Percentiles rank a stretch among this genome's conserved stretches.
phyloP scores from a whole-genome alignment of 2,888 invertebrate genomes.

The Drosophila formosana region DNA sequence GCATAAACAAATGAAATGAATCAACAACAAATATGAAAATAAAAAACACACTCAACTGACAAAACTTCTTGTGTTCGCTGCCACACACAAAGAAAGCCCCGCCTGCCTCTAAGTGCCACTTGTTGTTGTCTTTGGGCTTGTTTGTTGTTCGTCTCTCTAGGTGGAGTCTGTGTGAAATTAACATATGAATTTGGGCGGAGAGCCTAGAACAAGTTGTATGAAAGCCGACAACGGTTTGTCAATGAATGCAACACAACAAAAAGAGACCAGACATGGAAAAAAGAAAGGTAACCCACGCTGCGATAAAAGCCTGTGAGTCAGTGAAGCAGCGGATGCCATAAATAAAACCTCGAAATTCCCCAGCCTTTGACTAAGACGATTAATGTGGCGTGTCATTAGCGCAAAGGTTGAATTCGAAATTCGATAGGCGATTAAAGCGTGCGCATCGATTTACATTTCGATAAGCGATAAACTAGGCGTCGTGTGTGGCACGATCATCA shows the following conservation, averaged over 20 bases:
- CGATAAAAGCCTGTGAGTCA: constrained; percentile 49
- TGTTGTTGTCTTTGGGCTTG: constrained; percentile 36
- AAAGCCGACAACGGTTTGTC: constrained; percentile 7
- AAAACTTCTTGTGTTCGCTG: constrained; percentile 23
- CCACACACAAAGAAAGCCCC: constrained; percentile 45
- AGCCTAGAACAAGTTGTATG: constrained; percentile 14
- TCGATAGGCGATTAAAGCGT: not conserved
- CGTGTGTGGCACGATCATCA: not conserved
- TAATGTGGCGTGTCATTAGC: constrained; percentile 37
- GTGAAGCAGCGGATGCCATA: constrained; percentile 60
- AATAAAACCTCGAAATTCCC: constrained; percentile 43
- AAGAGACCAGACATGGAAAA: not conserved
- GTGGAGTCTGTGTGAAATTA: constrained; percentile 32
- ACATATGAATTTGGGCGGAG: constrained; percentile 35
- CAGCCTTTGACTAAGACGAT: constrained; percentile 27
- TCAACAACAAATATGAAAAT: constrained; percentile 52
- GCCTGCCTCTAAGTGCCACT: constrained; percentile 48
- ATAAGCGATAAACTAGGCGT: constrained; percentile 23
- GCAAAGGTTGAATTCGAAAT: constrained; percentile 11
- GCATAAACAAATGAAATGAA: constrained; percentile 52
- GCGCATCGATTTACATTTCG: constrained; percentile 7
- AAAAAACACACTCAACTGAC: not conserved
- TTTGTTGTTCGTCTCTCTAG: constrained; percentile 26
- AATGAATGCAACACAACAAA: constrained; percentile 5
- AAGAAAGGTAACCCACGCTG: constrained; percentile 26